A percentile compares a stretch with the other conserved stretches of the same genome.
Evolutionary conservation across 2,888 invertebrate species (phyloP).

Genomic region (Rhamnusium bicolor): DNA sequence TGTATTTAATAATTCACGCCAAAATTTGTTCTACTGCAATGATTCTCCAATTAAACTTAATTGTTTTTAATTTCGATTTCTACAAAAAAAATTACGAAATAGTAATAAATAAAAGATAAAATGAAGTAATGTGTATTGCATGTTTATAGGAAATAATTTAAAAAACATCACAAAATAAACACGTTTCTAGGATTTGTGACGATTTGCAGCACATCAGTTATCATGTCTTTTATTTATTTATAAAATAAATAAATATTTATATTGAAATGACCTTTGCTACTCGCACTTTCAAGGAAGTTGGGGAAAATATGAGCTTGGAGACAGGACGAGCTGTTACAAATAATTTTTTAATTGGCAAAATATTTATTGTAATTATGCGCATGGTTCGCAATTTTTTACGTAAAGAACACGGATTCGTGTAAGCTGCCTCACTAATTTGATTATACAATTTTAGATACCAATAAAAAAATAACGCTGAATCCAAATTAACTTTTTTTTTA

Average conservation of each 20-base stretch:
- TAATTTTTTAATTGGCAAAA: background rate
- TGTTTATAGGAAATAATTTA: constrained; percentile 3
- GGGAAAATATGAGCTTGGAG: background rate
- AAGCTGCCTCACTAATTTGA: too few relatives aligned
- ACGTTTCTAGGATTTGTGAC: constrained; percentile 4
- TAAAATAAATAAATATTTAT: constrained; percentile 7
- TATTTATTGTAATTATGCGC: background rate
- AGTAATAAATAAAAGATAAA: background rate
- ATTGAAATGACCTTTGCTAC: constrained; percentile 4
- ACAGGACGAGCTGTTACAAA: background rate
- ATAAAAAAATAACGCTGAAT: too few relatives aligned
- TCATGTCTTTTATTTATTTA: background rate
- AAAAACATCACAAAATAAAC: constrained; percentile 3
- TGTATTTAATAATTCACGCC: background rate
- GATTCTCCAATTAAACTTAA: constrained; percentile 8
- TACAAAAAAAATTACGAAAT: constrained; percentile 10
- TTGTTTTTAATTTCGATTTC: constrained; percentile 19
- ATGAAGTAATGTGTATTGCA: constrained; percentile 1
- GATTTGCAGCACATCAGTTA: background rate
- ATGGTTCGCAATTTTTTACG: background rate
- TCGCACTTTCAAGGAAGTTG: background rate
- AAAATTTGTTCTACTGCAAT: background rate
- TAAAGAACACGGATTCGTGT: background rate
- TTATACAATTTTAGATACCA: too few relatives aligned
- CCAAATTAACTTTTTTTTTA: too few relatives aligned